Percentiles rank a stretch among this genome's conserved stretches.
These are phyloP conservation scores for Microcebus ravelobensis DNA, from an alignment of 2,113 vertebrate species.

Conservation along the genomic window DNA sequence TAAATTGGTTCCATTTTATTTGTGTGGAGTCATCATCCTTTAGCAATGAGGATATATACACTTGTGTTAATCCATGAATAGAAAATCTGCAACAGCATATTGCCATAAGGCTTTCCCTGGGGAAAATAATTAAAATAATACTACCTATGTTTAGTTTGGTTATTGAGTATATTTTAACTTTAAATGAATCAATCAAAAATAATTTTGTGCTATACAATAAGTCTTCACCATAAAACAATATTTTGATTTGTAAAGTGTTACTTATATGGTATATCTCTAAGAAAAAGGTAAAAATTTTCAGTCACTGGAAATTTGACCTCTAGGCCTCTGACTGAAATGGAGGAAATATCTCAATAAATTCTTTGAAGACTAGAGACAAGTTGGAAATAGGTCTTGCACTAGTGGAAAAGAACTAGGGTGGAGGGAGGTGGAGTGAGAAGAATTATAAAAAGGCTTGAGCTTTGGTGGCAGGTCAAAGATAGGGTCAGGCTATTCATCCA, in stretches of 20 bases:
- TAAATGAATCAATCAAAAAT: neutral
- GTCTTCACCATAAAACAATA: neutral
- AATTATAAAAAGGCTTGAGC: neutral
- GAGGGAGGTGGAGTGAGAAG: neutral
- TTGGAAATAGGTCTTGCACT: neutral
- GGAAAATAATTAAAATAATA: neutral
- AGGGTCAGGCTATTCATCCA: neutral
- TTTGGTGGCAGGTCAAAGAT: neutral
- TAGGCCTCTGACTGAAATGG: neutral
- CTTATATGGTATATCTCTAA: neutral
- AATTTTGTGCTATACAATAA: neutral
- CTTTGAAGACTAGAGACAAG: neutral
- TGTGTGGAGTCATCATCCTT: neutral
- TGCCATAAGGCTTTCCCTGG: neutral
- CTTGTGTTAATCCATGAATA: neutral
- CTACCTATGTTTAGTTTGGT: neutral
- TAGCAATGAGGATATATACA: neutral
- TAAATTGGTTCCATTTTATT: neutral
- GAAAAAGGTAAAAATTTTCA: neutral
- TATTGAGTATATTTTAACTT: neutral
- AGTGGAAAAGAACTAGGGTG: neutral
- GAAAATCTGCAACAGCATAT: neutral
- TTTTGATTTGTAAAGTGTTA: neutral
- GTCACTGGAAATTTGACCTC: neutral
- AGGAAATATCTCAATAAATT: neutral